Evolutionary conservation across 2,113 vertebrate species (phyloP), one percentile per base, ranked within the genome.

Genomic region (Tiliqua scincoides): DNA sequence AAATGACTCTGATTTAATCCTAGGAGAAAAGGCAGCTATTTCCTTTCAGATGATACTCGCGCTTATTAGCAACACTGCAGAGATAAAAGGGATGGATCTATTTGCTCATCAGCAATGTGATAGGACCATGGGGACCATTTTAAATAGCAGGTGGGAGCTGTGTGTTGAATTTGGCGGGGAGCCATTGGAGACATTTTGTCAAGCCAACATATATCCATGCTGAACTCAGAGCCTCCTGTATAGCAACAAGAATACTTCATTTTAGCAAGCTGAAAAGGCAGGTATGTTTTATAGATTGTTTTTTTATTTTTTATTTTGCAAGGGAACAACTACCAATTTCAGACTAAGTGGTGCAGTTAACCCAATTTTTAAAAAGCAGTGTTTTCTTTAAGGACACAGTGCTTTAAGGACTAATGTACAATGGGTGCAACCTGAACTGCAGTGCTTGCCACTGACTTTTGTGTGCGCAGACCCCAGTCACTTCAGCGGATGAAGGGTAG

Each of bases 151-250:
- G 4, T 40, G 27, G 20, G 2, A n/a, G 1, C 61, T 86, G 2
- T 23, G 90, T 27, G 65, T 57, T 82, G 70, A 89, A 85, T 83
- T 81, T 73, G 48, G 4, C 20, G 87, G 67, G 48, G 52, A 82
- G 43, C 1, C 1, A 0, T 6, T 0, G 3, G 78, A 73, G 23
- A 25, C 85, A 88, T 35, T 77, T 89, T 90, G 70, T 91, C 35
- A 37, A 85, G 71, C 2, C 54, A 73, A 43, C 2, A 74, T 2
- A n/a, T 12, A 57, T 0, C 4, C 86, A 68, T 87, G 0, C 15
- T 79, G 12, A 11, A 17, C 25, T 67, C 54, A 70, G 27, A 77
- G 2, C 0, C 2, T 52, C 43, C 17, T 0, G 0, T 4, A 3
- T 27, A 54, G 5, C 15, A 78, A 75, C 4, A 84, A 74, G 25